Evolutionary conservation across 1,140 invertebrate genomes (phyloP), one percentile per base, ranked within the genome.

Genomic region (Neodiprion virginianus): DNA sequence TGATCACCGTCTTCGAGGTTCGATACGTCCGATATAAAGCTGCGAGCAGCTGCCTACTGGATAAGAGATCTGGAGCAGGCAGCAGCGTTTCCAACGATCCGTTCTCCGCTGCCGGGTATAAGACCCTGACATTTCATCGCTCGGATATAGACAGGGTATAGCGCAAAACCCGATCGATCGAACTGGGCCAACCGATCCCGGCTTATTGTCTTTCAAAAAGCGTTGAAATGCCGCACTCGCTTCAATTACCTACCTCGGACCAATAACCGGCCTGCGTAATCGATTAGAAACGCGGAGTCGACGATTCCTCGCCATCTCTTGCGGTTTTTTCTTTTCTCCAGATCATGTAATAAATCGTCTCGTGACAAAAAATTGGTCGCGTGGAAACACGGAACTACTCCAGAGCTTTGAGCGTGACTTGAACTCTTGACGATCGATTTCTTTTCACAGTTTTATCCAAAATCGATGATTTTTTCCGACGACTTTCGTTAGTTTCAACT

Each of bases 71-170:
- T 61, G 53, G 53, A 61, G 53, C 53, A 61, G 28, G 5, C 53
- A 1, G n/a, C 53, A 4, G n/a, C 53, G 53, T 61, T 8, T 61
- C 53, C 53, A 61, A 61, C 53, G 53, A 61, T 61, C 53, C 53
- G 53, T 17, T 61, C 11, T 40, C 28, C 28, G 28, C 28, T 40
- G 28, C n/a, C n/a, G 53, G n/a, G 53, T 61, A 40, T 61, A 17
- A 61, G 53, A 61, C 53, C 53, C 53, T 61, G 53, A 61, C 53
- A 61, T 61, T 61, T 61, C 53, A 61, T 61, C 53, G 53, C 53
- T 61, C n/a, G n/a, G 11, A 61, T 0, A 17, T 61, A 61, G 11
- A 40, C 28, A 40, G 8, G 53, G 11, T 14, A 17, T 61, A 17
- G 53, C 8, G 4, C 4, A 10, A 61, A 61, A 17, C 28, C 28